Percentiles rank a stretch among this genome's conserved stretches.
These are phyloP conservation scores for Myripristis jacobus DNA, from an alignment of 2,797 vertebrate species.

Conservation along the genomic window DNA sequence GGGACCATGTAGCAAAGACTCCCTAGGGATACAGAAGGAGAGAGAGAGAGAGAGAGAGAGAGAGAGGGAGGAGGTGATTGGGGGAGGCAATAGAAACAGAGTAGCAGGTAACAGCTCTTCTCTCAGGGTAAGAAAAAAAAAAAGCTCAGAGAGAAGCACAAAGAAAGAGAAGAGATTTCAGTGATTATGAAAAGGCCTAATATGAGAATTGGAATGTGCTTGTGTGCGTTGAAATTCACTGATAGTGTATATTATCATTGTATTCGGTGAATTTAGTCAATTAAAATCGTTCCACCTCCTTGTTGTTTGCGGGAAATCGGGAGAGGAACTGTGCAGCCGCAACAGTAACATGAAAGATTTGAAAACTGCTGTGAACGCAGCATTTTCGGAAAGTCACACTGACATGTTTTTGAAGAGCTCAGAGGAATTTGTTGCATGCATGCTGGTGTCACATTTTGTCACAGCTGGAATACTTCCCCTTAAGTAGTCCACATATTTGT, in stretches of 20 bases:
- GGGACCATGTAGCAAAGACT: slow-evolving; percentile 46
- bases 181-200: not conserved
- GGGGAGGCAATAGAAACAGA: not conserved
- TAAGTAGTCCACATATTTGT: slow-evolving; percentile 35
- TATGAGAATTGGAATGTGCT: not conserved
- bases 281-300: slow-evolving; percentile 29
- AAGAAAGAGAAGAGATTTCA: slow-evolving; percentile 25
- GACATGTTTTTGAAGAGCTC: slow-evolving; percentile 2
- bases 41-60: slow-evolving; percentile 26
- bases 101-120: slow-evolving; percentile 53
- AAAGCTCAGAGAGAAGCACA: not conserved
- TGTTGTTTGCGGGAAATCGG: too few species aligned
- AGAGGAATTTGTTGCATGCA: slow-evolving; percentile 5
- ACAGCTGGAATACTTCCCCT: slow-evolving; percentile 6
- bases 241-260: slow-evolving; percentile 11
- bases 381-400: slow-evolving; percentile 14
- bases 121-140: slow-evolving; percentile 38
- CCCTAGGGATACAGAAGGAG: slow-evolving; percentile 53
- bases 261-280: slow-evolving; percentile 41
- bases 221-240: slow-evolving; percentile 33
- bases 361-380: slow-evolving; percentile 22
- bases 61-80: too few species aligned
- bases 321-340: too few species aligned
- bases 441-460: slow-evolving; percentile 12
- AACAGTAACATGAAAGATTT: slow-evolving; percentile 5